These are phyloP conservation scores for Bellardia bayeri DNA, from an alignment of 2,888 invertebrate genomes.

Conservation along the genomic window DNA sequence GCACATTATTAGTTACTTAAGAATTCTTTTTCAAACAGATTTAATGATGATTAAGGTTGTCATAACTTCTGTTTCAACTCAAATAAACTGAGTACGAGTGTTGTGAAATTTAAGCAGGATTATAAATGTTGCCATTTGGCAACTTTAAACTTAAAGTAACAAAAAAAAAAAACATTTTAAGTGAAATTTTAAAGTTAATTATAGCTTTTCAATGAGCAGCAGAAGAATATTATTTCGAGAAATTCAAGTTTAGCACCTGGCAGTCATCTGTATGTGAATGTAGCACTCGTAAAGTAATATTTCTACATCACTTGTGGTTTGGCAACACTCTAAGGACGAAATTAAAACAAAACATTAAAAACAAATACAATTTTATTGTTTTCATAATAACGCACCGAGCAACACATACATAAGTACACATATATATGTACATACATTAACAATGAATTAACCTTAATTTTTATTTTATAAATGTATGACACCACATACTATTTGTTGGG, in stretches of 20 bases:
- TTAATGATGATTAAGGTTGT: slow-evolving; percentile 3
- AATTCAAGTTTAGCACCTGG: too few relatives aligned
- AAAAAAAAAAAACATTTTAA: too few relatives aligned
- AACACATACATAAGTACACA: not conserved
- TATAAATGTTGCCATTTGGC: too few relatives aligned
- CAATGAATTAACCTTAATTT: slow-evolving; percentile 61
- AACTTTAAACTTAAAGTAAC: too few relatives aligned
- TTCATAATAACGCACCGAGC: not conserved
- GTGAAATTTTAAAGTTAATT: too few relatives aligned
- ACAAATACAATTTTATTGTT: slow-evolving; percentile 30
- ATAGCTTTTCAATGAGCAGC: too few relatives aligned
- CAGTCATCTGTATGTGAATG: too few relatives aligned
- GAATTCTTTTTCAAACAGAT: slow-evolving; percentile 2
- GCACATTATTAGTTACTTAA: slow-evolving; percentile 1
- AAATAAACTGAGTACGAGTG: not conserved
- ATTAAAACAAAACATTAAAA: slow-evolving; percentile 16
- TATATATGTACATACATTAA: not conserved
- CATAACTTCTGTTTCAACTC: not conserved
- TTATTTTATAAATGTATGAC: slow-evolving; percentile 48
- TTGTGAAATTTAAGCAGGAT: not conserved
- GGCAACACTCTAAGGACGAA: slow-evolving; percentile 7
- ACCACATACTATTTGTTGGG: slow-evolving; percentile 38
- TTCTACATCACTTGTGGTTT: not conserved
- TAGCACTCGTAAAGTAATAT: not conserved
- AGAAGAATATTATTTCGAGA: too few relatives aligned